Evolutionary conservation across 2,113 vertebrate genomes (phyloP).

Genomic region (Sinocyclocheilus maitianheensis): DNA sequence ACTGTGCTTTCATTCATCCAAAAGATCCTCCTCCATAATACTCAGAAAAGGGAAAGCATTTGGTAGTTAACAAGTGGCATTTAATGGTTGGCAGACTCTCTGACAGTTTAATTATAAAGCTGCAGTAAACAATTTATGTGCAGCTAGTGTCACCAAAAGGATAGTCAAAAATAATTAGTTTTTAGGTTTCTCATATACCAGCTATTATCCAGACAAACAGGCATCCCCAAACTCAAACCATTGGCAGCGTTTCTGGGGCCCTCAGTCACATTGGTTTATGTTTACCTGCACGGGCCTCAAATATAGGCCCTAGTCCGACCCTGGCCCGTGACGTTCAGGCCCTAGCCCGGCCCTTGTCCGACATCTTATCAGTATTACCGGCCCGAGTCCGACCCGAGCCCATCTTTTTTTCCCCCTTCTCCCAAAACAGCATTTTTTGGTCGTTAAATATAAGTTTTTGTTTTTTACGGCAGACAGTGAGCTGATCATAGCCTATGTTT

Average conservation of each 20-base stretch:
- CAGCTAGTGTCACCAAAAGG: neutral
- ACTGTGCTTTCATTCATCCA: neutral
- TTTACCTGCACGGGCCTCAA: neutral
- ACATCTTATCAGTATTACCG: too few relatives aligned
- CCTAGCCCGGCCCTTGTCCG: too few relatives aligned
- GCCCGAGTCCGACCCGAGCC: too few relatives aligned
- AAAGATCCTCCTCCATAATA: neutral
- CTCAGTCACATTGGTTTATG: neutral
- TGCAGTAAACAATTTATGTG: neutral
- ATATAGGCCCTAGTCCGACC: too few relatives aligned
- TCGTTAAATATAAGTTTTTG: too few relatives aligned
- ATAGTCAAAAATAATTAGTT: neutral
- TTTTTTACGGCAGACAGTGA: too few relatives aligned
- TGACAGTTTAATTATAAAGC: conserved; percentile 4
- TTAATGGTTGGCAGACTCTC: neutral
- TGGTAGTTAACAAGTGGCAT: conserved; percentile 1
- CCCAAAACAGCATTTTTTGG: too few relatives aligned
- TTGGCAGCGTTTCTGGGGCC: neutral
- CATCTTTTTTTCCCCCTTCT: too few relatives aligned
- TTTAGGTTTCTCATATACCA: neutral
- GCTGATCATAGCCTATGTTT: too few relatives aligned
- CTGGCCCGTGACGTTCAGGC: too few relatives aligned
- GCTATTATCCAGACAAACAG: neutral
- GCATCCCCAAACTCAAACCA: neutral
- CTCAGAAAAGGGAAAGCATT: neutral